Evolutionary conservation across 2,888 invertebrate genomes (phyloP).

Genomic region (Aspidiotus destructor): DNA sequence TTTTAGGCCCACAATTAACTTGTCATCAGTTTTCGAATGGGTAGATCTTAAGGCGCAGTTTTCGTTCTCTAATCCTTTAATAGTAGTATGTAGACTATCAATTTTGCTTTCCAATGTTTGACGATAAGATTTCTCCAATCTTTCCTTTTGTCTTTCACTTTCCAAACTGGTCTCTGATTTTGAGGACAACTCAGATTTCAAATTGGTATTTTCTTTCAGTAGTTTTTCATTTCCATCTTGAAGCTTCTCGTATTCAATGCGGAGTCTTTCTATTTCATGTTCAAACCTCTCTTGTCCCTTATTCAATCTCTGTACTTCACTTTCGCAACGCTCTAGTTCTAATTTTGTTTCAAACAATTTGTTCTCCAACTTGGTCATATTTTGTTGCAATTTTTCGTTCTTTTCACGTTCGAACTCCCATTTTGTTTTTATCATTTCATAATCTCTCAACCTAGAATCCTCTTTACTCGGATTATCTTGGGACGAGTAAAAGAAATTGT

Average conservation of each 20-base stretch:
- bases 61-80: conserved; percentile 67
- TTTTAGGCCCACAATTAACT: conserved; percentile 22
- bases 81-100: conserved; percentile 69
- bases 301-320: conserved; percentile 64
- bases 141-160: conserved; percentile 73
- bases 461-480: conserved; percentile 62
- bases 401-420: conserved; percentile 56
- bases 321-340: conserved; percentile 68
- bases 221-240: conserved; percentile 77
- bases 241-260: conserved; percentile 81
- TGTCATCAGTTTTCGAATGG: conserved; percentile 21
- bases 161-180: conserved; percentile 53
- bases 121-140: conserved; percentile 73
- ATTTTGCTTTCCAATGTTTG: conserved; percentile 77
- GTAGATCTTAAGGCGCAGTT: conserved; percentile 59
- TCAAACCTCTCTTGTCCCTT: conserved; percentile 70
- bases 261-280: conserved; percentile 67
- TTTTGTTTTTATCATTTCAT: conserved; percentile 68
- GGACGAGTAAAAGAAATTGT: conserved; percentile 32
- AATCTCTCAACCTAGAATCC: conserved; percentile 43
- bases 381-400: conserved; percentile 63
- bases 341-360: conserved; percentile 67
- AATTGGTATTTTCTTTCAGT: conserved; percentile 66
- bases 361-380: conserved; percentile 65
- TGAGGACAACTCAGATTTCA: conserved; percentile 45